Base-by-base conservation (phyloP, 2,888 invertebrate genomes). In the Gryllus longicercus region DNA sequence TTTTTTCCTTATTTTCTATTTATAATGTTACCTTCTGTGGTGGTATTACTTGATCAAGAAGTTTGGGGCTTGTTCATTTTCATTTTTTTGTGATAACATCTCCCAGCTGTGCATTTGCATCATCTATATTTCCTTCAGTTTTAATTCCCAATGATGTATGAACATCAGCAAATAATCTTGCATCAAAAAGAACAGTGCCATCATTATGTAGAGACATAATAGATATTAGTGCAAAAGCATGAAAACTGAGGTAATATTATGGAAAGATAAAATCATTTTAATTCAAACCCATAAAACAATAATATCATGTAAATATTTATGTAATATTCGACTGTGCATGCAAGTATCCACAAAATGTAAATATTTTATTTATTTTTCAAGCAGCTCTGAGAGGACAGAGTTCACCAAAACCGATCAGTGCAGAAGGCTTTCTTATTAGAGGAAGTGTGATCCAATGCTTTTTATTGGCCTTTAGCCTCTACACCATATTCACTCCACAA, bases 401-500 rank as follows among this genome's bases (percentile, higher is more conserved):
- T 89, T 99, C 99, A 83, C 99, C 99, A 87, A 99, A 99, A 84
- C 99, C 99, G 84, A 99, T 89, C 0, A 99, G 99, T 79, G 99
- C 99, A 81, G 98, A 99, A 84, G 99, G 99, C 91, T 99, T 99
- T 83, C 99, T 91, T 84, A 99, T 90, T 83, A 99, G 90, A 38
- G 99, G 99, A 80, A 99, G 99, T 83, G 99, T 99, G 88, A 99
- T 99, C 87, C 99, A 91, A 91, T 99, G 99, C 89, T 99, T 99
- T 85, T 99, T 99, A 21, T 84, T 98, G 92, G 81, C 98, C 99
- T 90, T 98, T 99, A 1, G 99, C 99, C 87, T 99, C 99, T 1
- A 99, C 99, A 89, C 99, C 99, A 87, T 99, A 99, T 88, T 99
- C 99, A 85, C 98, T 97, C 99, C 99, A 99, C 84, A 99, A 91